Conservation (phyloP, 2,888 invertebrate genomes). For the Sylvicola fuscatus region DNA sequence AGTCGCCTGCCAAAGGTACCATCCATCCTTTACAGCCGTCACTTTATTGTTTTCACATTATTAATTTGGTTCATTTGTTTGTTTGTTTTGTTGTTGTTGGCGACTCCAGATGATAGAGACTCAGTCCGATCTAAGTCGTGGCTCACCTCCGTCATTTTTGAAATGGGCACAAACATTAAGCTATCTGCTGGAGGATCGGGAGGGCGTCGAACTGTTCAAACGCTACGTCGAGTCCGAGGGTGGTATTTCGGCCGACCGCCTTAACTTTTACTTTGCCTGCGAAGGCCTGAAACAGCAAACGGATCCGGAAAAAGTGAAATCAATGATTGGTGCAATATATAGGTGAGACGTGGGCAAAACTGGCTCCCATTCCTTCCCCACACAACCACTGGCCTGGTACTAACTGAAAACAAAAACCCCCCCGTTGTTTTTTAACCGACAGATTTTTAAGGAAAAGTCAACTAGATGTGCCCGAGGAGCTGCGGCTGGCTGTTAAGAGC, state of each 20-base stretch:
- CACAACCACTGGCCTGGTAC: too few species aligned
- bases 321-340: slow-evolving; percentile 67
- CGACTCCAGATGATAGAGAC: slow-evolving; percentile 24
- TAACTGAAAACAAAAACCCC: too few species aligned
- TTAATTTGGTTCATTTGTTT: too few species aligned
- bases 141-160: slow-evolving; percentile 48
- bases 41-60: too few species aligned
- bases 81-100: too few species aligned
- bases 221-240: slow-evolving; percentile 63
- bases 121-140: slow-evolving; percentile 20
- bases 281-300: slow-evolving; percentile 63
- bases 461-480: slow-evolving; percentile 63
- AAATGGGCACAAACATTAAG: slow-evolving; percentile 79
- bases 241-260: slow-evolving; percentile 53
- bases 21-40: too few species aligned
- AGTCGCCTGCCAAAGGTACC: slow-evolving; percentile 22
- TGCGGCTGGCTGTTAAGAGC: slow-evolving; percentile 56
- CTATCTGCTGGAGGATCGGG: slow-evolving; percentile 68
- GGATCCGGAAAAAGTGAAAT: slow-evolving; percentile 46
- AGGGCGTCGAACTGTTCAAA: slow-evolving; percentile 75
- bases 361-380: too few species aligned
- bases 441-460: slow-evolving; percentile 63
- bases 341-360: too few species aligned
- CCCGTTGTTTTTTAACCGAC: too few species aligned
- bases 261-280: slow-evolving; percentile 89